Conservation (phyloP, 2,113 vertebrate species). For the Suncus etruscus region DNA sequence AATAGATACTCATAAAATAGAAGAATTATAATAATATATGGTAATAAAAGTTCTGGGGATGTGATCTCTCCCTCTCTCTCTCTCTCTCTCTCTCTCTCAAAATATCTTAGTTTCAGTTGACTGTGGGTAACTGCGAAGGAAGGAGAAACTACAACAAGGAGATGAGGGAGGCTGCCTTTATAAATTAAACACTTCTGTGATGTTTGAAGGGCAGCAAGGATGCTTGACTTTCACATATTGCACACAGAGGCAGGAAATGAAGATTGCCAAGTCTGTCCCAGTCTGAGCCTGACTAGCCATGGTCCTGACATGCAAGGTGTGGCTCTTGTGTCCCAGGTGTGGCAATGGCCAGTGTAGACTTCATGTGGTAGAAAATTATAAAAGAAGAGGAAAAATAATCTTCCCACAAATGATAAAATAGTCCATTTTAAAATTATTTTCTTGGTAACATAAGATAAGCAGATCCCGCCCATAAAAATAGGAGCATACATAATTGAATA, state of each 20-base stretch:
- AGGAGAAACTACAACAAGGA: not conserved
- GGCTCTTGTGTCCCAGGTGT: not conserved
- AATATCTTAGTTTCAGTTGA: not conserved
- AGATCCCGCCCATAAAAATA: slow-evolving; percentile 56
- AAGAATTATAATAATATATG: not conserved
- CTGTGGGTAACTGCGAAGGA: not conserved
- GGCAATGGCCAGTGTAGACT: slow-evolving; percentile 28
- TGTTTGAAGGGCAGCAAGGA: slow-evolving; percentile 39
- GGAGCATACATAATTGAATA: not conserved
- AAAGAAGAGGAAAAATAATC: slow-evolving; percentile 34
- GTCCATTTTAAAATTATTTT: no score
- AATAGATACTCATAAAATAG: not conserved
- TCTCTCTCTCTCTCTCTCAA: not conserved
- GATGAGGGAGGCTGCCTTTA: not conserved
- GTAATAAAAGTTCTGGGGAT: not conserved
- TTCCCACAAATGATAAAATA: slow-evolving; percentile 21
- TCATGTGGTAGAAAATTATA: slow-evolving; percentile 54
- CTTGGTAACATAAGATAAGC: slow-evolving; percentile 53
- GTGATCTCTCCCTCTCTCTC: not conserved
- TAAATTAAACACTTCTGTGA: not conserved
- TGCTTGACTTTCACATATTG: not conserved
- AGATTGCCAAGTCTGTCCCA: not conserved
- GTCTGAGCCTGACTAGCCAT: not conserved
- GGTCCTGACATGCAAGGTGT: not conserved
- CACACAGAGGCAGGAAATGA: not conserved